Conservation (phyloP, 2,113 vertebrate species). For the Rhodinocichla rosea region DNA sequence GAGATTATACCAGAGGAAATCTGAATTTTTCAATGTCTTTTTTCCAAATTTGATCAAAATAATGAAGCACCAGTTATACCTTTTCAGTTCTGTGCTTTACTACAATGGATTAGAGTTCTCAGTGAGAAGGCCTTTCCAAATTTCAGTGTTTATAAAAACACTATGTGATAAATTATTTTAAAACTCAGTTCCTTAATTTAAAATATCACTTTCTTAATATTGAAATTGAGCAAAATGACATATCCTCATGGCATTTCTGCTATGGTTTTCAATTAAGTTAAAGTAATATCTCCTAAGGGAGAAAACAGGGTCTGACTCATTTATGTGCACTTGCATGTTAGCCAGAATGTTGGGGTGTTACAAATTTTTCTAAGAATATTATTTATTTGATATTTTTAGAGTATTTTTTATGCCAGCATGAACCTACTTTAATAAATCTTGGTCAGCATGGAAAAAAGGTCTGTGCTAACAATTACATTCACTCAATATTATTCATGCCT, state of each 20-base stretch:
- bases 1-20: background rate
- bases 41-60: background rate
- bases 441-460: background rate
- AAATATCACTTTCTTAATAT: background rate
- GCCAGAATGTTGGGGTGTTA: background rate
- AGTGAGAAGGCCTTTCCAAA: background rate
- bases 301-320: conserved; percentile 25
- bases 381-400: conserved; percentile 2
- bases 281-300: background rate
- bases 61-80: background rate
- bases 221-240: background rate
- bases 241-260: background rate
- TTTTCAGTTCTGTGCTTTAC: background rate
- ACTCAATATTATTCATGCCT: background rate
- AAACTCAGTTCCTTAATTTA: background rate
- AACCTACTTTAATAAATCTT: background rate
- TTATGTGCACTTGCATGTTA: background rate
- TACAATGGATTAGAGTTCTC: background rate
- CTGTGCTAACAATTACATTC: background rate
- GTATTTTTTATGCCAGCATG: background rate
- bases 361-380: background rate
- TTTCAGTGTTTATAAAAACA: background rate
- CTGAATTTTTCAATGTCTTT: background rate
- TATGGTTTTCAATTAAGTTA: background rate
- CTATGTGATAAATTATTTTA: background rate